A percentile compares a stretch with the other conserved stretches of the same genome.
Conservation (phyloP, 2,888 invertebrate species). For the Operophtera brumata region DNA sequence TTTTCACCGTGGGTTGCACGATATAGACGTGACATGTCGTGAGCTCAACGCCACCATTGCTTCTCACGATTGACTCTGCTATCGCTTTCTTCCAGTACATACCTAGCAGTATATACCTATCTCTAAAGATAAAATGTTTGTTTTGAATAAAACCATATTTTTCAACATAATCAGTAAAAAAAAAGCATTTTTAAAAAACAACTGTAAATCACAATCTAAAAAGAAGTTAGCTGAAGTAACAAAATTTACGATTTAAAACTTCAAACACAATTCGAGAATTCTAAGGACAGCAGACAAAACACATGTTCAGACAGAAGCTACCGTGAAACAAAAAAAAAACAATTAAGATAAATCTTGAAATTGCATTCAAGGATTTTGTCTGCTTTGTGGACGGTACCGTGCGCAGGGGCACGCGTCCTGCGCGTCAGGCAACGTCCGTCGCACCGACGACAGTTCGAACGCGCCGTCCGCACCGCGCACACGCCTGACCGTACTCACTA, state of each 20-base stretch:
- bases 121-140: no score
- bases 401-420: constrained; percentile 41
- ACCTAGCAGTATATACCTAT: no score
- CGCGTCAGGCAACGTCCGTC: constrained; percentile 29
- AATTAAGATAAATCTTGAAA: constrained; percentile 64
- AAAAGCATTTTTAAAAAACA: no score
- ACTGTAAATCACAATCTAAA: no score
- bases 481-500: constrained; percentile 12
- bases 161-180: no score
- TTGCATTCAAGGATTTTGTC: constrained; percentile 45
- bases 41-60: no score
- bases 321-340: constrained; percentile 28
- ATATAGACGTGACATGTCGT: no score
- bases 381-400: constrained; percentile 42
- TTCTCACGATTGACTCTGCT: no score
- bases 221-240: not conserved
- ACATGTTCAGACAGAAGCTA: constrained; percentile 19
- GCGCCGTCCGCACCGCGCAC: constrained; percentile 41
- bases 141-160: no score
- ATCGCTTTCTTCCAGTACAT: no score
- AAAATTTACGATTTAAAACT: not conserved
- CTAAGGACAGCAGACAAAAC: constrained; percentile 33
- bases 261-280: constrained; percentile 8
- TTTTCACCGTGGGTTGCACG: no score
- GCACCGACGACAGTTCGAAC: constrained; percentile 48